These are phyloP conservation scores for Mellilla xanthometata DNA, from an alignment of 2,888 invertebrate genomes.

Conservation along the genomic window DNA sequence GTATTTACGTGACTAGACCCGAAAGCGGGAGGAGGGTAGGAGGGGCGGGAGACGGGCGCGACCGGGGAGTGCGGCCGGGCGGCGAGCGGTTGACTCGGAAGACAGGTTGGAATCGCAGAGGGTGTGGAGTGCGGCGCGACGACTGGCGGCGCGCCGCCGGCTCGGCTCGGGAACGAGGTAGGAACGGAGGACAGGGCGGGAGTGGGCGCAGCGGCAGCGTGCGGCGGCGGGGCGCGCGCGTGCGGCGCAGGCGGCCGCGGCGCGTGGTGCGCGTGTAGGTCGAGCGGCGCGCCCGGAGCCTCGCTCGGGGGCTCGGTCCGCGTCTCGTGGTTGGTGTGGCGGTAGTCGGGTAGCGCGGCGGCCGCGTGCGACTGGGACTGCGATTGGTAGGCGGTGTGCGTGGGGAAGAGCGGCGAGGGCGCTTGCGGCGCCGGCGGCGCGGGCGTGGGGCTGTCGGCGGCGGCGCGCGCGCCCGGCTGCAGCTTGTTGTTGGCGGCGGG, in stretches of 20 bases:
- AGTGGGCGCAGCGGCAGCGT: constrained; percentile 42
- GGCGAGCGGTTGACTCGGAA: constrained; percentile 67
- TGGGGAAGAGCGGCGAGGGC: constrained; percentile 68
- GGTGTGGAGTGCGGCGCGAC: constrained; percentile 56
- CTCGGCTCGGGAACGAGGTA: constrained; percentile 66
- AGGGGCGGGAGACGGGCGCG: constrained; percentile 64
- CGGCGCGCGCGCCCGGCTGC: constrained; percentile 72
- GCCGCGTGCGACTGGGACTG: constrained; percentile 75
- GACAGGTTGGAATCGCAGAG: constrained; percentile 62
- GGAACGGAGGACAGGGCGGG: constrained; percentile 60
- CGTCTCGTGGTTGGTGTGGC: constrained; percentile 81
- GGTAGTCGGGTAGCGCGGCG: constrained; percentile 73
- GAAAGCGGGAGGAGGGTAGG: constrained; percentile 68
- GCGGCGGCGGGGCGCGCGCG: constrained; percentile 59
- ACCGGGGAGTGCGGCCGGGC: constrained; percentile 63
- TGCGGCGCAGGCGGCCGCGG: constrained; percentile 52
- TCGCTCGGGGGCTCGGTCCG: constrained; percentile 65
- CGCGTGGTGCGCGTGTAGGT: constrained; percentile 64
- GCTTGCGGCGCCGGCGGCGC: constrained; percentile 72
- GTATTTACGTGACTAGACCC: constrained; percentile 80
- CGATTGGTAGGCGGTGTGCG: constrained; percentile 71
- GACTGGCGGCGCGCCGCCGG: constrained; percentile 54
- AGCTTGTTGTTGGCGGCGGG: constrained; percentile 73
- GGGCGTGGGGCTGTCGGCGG: constrained; percentile 74
- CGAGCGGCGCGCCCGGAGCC: constrained; percentile 62